These are phyloP conservation scores for Papilio machaon DNA, from an alignment of 1,140 invertebrate species.

Conservation along the genomic window DNA sequence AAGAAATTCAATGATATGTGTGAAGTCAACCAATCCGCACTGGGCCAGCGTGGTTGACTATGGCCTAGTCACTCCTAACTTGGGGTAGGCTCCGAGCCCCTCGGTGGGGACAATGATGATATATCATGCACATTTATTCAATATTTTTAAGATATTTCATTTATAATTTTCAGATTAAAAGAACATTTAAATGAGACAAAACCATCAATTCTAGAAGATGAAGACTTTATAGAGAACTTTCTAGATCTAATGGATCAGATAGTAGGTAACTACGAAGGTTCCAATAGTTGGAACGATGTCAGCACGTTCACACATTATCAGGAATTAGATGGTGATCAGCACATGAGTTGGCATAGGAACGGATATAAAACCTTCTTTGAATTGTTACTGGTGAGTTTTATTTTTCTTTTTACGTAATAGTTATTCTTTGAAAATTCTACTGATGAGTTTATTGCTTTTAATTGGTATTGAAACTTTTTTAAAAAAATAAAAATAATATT, in stretches of 20 bases:
- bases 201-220: constrained; percentile 47
- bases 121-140: too few species aligned
- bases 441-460: too few species aligned
- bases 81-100: too few species aligned
- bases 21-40: too few species aligned
- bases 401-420: background rate
- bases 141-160: background rate
- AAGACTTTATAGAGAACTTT: constrained; percentile 59
- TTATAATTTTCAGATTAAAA: constrained; percentile 48
- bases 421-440: background rate
- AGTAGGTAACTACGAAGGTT: constrained; percentile 59
- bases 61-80: too few species aligned
- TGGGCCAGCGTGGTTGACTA: too few species aligned
- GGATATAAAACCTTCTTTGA: constrained; percentile 72
- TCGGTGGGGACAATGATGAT: too few species aligned
- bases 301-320: constrained; percentile 48
- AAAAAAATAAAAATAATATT: too few species aligned
- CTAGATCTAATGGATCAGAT: constrained; percentile 59
- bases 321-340: constrained; percentile 55
- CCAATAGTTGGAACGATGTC: constrained; percentile 67
- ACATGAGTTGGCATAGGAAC: constrained; percentile 67
- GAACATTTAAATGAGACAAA: constrained; percentile 47
- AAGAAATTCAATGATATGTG: too few species aligned
- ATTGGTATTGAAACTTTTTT: too few species aligned
- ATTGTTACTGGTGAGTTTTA: constrained; percentile 62